Conservation (phyloP, 2,113 vertebrate species). For the Xiphophorus couchianus region DNA sequence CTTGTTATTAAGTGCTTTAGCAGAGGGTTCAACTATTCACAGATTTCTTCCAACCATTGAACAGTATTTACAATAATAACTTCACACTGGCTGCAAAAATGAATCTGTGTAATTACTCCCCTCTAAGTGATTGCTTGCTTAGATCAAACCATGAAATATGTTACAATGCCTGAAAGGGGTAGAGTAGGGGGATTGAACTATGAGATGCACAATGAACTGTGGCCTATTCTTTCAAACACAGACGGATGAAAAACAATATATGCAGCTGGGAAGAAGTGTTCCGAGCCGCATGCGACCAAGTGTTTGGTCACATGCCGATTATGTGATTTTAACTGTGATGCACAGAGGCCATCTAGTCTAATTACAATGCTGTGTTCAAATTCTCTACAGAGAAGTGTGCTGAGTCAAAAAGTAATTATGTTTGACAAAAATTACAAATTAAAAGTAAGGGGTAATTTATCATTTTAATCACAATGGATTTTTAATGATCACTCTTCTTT, state of each 20-base stretch:
- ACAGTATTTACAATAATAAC: slow-evolving; percentile 31
- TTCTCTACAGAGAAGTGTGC: slow-evolving; percentile 14
- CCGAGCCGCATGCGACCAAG: too few species aligned
- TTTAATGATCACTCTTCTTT: slow-evolving; percentile 25
- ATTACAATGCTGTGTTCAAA: slow-evolving; percentile 27
- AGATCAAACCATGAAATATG: slow-evolving; percentile 40
- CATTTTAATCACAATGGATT: slow-evolving; percentile 21
- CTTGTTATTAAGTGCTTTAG: slow-evolving; percentile 33
- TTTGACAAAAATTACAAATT: slow-evolving; percentile 27
- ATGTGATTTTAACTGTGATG: slow-evolving; percentile 50
- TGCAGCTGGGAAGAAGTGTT: not conserved
- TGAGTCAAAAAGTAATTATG: slow-evolving; percentile 17
- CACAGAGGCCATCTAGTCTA: slow-evolving; percentile 19
- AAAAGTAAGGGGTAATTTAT: slow-evolving; percentile 30
- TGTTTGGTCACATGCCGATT: slow-evolving; percentile 40
- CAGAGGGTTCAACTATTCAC: slow-evolving; percentile 36
- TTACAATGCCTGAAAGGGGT: slow-evolving; percentile 8
- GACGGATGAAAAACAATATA: slow-evolving; percentile 35
- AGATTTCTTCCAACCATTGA: slow-evolving; percentile 40
- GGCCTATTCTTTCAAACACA: slow-evolving; percentile 19
- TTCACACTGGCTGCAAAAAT: slow-evolving; percentile 40
- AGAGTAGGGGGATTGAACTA: slow-evolving; percentile 17
- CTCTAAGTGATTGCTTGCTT: slow-evolving; percentile 51
- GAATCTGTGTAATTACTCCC: slow-evolving; percentile 57
- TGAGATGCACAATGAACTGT: slow-evolving; percentile 46